Evolutionary conservation across 2,113 vertebrate species (phyloP).

Genomic region (Seriola dumerili): DNA sequence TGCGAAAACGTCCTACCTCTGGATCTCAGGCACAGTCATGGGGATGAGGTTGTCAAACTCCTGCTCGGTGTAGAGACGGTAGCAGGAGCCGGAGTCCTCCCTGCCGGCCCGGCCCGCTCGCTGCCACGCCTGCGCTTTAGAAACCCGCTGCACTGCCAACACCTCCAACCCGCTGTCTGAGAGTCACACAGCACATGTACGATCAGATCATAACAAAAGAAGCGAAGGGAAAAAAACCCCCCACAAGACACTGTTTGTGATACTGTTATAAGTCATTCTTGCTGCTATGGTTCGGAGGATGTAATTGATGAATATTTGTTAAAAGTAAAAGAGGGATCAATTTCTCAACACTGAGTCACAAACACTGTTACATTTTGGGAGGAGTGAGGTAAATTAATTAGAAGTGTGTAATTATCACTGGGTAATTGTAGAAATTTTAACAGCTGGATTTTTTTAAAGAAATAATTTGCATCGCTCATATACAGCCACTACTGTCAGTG

Average conservation of each 20-base stretch:
- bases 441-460: too few species aligned
- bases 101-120: constrained; percentile 92
- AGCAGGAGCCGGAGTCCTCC: constrained; percentile 91
- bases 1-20: constrained; percentile 85
- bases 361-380: too few species aligned
- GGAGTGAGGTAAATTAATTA: background rate
- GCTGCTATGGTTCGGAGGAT: background rate
- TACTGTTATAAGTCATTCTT: background rate
- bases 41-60: constrained; percentile 93
- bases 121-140: constrained; percentile 98
- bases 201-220: background rate
- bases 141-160: constrained; percentile 93
- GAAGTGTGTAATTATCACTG: background rate
- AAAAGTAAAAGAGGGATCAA: too few species aligned
- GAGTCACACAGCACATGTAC: background rate
- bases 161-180: constrained; percentile 94
- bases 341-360: too few species aligned
- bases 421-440: background rate
- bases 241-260: background rate
- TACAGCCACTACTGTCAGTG: too few species aligned
- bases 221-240: background rate
- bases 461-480: too few species aligned
- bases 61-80: constrained; percentile 95
- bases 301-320: background rate
- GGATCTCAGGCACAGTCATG: constrained; percentile 96